phyloP scores from a whole-genome alignment of 1,140 invertebrate species.

The Aphelenchoides besseyi region DNA sequence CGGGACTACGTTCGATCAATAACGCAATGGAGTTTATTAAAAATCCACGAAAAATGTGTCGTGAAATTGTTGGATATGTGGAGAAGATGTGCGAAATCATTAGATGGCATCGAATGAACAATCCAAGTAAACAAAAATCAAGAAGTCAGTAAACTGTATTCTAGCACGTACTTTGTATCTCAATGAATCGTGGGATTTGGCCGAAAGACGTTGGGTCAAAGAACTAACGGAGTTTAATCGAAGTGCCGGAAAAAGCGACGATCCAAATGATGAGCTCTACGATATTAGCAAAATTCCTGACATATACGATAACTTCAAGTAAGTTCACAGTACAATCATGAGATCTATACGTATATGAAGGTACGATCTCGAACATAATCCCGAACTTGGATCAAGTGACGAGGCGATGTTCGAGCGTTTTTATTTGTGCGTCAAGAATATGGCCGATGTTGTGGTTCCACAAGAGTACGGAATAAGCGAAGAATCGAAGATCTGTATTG shows the following conservation, averaged over 20 bases:
- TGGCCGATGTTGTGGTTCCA: slow-evolving; percentile 94
- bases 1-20: slow-evolving; percentile 76
- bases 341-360: slow-evolving; percentile 28
- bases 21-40: slow-evolving; percentile 89
- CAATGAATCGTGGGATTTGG: slow-evolving; percentile 96
- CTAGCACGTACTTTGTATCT: slow-evolving; percentile 75
- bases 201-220: slow-evolving; percentile 95
- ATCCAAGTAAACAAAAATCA: slow-evolving; percentile 30
- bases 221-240: slow-evolving; percentile 88
- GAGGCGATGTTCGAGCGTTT: slow-evolving; percentile 61
- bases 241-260: slow-evolving; percentile 70
- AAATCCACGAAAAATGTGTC: slow-evolving; percentile 89
- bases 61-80: slow-evolving; percentile 64
- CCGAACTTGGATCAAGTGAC: slow-evolving; percentile 74
- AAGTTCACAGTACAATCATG: no score
- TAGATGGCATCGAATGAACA: slow-evolving; percentile 52
- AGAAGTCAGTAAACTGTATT: background rate
- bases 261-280: slow-evolving; percentile 68
- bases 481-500: slow-evolving; percentile 91
- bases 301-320: slow-evolving; percentile 99
- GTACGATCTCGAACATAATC: slow-evolving; percentile 94
- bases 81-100: slow-evolving; percentile 60
- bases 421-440: slow-evolving; percentile 73
- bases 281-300: slow-evolving; percentile 99
- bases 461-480: slow-evolving; percentile 96